phyloP scores from a whole-genome alignment of 1,140 invertebrate species.

The Atta texana region DNA sequence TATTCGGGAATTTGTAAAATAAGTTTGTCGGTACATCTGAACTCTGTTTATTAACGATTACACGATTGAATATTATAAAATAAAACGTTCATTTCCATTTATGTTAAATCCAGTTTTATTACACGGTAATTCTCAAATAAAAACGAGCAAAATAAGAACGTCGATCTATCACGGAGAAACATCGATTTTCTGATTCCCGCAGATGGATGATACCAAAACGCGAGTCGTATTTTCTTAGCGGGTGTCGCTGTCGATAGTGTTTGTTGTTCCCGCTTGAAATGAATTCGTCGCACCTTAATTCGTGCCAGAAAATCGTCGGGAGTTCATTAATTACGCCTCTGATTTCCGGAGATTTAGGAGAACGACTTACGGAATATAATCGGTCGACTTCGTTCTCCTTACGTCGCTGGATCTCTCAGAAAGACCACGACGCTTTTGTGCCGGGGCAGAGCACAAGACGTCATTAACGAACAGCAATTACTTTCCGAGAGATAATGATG shows the following conservation, averaged over 20 bases:
- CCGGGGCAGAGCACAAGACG: constrained; percentile 5
- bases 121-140: neutral
- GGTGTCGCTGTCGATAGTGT: constrained; percentile 61
- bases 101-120: neutral
- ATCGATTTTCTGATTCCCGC: constrained; percentile 47
- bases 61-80: neutral
- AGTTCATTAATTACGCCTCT: constrained; percentile 50
- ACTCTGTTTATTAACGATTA: neutral
- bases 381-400: constrained; percentile 25
- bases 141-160: neutral
- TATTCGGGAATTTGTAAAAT: neutral
- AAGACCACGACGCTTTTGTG: constrained; percentile 17
- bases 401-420: neutral
- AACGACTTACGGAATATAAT: neutral
- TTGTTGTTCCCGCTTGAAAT: constrained; percentile 61
- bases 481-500: constrained; percentile 57
- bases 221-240: constrained; percentile 48
- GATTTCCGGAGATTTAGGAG: neutral
- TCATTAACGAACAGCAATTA: constrained; percentile 62
- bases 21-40: neutral
- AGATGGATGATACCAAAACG: constrained; percentile 28
- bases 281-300: constrained; percentile 64
- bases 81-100: neutral
- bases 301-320: constrained; percentile 40
- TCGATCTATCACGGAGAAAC: constrained; percentile 16